Percentiles rank a stretch among this genome's conserved stretches.
These are phyloP conservation scores for Zaprionus tsacasi DNA, from an alignment of 1,140 invertebrate species.

Conservation along the genomic window DNA sequence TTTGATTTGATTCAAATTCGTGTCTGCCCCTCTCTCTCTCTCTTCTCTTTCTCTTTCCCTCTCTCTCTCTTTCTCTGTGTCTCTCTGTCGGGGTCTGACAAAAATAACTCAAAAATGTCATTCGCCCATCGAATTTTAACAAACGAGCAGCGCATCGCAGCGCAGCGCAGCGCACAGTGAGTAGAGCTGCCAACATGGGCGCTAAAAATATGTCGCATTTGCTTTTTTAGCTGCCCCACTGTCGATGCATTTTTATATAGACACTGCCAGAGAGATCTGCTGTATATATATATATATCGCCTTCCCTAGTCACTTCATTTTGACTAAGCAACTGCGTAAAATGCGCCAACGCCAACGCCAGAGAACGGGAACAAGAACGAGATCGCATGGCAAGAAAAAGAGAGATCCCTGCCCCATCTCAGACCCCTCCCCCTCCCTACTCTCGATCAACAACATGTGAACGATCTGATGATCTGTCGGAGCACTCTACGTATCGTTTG, in stretches of 20 bases:
- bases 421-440: background rate
- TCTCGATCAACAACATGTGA: background rate
- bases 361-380: constrained; percentile 29
- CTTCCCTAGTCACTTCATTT: constrained; percentile 55
- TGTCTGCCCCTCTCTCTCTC: background rate
- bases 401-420: background rate
- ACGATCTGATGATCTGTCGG: constrained; percentile 36
- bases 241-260: constrained; percentile 47
- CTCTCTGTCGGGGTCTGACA: constrained; percentile 52
- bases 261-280: constrained; percentile 10
- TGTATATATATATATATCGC: constrained; percentile 13
- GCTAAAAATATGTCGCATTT: constrained; percentile 54
- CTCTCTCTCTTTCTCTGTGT: background rate
- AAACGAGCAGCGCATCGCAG: constrained; percentile 63
- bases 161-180: too few species aligned
- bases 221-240: constrained; percentile 48
- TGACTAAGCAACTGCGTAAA: constrained; percentile 78
- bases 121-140: constrained; percentile 83
- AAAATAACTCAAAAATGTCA: constrained; percentile 83
- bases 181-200: constrained; percentile 42
- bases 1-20: constrained; percentile 59
- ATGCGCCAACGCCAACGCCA: constrained; percentile 73
- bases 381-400: constrained; percentile 14
- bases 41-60: background rate
- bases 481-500: constrained; percentile 41